Evolutionary conservation across 2,888 invertebrate species (phyloP), one percentile per base, ranked within the genome.

Genomic region (Cryptophagus acutangulus): DNA sequence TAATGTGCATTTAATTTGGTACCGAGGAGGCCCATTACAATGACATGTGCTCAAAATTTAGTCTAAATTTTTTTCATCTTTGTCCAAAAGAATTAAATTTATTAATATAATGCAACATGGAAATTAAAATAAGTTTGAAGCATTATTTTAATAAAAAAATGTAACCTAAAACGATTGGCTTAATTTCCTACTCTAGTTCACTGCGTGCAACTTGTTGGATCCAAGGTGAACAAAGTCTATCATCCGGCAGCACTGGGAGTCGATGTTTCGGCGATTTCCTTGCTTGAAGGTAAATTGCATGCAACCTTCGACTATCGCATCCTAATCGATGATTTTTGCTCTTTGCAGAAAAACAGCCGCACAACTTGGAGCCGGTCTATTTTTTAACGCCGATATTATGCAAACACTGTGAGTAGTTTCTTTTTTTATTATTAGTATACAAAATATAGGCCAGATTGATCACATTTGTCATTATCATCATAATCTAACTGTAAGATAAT

Each of bases 331-430:
- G 25, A 28, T 10, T 29, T 13, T 25, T 37, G 2, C 16, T 10
- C 10, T 25, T 26, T 17, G 16, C 30, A 16, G 1, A 30, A 13
- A 33, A 41, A 26, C 49, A 49, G 38, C 62, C 58, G 48, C 76
- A 76, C 59, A 67, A 65, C 45, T 61, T 76, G 43, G 61, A 66
- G 48, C 71, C 73, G 49, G 70, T 72, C 48, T 74, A 71, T 62
- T 72, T 75, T 58, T 58, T 74, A 54, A 74, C 71, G 42, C 76
- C 76, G 43, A 66, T 76, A 53, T 62, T 76, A 34, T 76, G 76
- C 59, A 64, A 63, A 50, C 74, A 74, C 55, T 76, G 76, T 76
- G 65, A 75, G 76, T 76, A 58, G 16, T n/a, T n/a, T n/a, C n/a
- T n/a, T n/a, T n/a, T n/a, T n/a, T n/a, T n/a, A n/a, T n/a, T n/a